Conservation (phyloP, 2,888 invertebrate species). For the Metalampra italica region DNA sequence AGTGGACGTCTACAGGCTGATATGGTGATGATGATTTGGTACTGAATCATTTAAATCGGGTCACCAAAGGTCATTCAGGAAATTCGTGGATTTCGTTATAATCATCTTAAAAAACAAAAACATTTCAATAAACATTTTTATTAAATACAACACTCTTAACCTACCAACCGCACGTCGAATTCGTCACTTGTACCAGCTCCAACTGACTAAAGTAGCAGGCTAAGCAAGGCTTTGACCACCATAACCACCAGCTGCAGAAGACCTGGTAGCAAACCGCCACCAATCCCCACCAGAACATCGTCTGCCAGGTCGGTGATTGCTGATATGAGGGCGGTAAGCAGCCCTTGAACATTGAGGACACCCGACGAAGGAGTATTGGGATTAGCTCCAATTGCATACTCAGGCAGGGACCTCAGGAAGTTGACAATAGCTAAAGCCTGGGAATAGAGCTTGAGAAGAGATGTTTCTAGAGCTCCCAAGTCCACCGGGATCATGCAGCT, state of each 20-base stretch:
- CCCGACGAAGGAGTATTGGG: slow-evolving; percentile 33
- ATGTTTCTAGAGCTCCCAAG: slow-evolving; percentile 61
- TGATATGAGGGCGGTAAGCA: slow-evolving; percentile 46
- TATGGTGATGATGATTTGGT: no score
- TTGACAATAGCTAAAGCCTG: slow-evolving; percentile 69
- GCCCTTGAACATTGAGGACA: slow-evolving; percentile 41
- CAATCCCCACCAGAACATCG: slow-evolving; percentile 51
- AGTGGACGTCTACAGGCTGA: no score
- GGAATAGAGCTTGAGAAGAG: slow-evolving; percentile 60
- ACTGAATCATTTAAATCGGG: no score
- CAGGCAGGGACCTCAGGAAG: slow-evolving; percentile 55
- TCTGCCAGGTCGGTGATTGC: slow-evolving; percentile 53
- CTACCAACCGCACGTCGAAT: neutral
- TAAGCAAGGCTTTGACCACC: slow-evolving; percentile 49
- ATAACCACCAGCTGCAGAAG: slow-evolving; percentile 55
- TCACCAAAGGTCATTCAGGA: no score
- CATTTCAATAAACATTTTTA: neutral
- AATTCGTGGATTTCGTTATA: no score
- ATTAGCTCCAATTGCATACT: slow-evolving; percentile 61
- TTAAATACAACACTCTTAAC: neutral
- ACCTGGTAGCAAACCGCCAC: slow-evolving; percentile 60
- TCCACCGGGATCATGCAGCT: slow-evolving; percentile 65
- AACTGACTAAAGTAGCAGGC: slow-evolving; percentile 36
- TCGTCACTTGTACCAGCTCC: neutral
- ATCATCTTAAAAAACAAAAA: no score